These are phyloP conservation scores for Electrophaes corylata DNA, from an alignment of 2,888 invertebrate genomes.

Conservation along the genomic window DNA sequence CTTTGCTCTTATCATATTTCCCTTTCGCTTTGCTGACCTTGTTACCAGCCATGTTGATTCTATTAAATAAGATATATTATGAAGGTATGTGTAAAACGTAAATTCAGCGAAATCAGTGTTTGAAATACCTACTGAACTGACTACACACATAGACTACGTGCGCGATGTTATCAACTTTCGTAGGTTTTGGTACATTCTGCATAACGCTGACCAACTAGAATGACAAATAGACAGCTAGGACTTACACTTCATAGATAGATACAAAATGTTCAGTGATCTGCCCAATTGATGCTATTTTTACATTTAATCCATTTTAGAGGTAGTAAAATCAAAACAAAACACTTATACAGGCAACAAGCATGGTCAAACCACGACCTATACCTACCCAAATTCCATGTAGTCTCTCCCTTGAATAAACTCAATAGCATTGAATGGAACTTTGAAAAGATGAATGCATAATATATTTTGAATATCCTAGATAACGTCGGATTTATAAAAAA, in stretches of 20 bases:
- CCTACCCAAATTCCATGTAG: constrained; percentile 63
- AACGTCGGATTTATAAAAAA: constrained; percentile 57
- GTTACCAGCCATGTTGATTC: constrained; percentile 69
- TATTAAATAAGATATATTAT: not conserved
- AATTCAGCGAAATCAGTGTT: constrained; percentile 5
- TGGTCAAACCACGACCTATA: constrained; percentile 61
- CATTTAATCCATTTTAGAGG: constrained; percentile 1
- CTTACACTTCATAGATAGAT: constrained; percentile 16
- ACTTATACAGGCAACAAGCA: constrained; percentile 50
- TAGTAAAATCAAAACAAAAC: constrained; percentile 13
- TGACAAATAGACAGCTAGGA: constrained; percentile 31
- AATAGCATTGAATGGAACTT: constrained; percentile 48
- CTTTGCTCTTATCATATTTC: constrained; percentile 60
- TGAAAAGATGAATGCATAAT: constrained; percentile 45
- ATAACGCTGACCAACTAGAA: constrained; percentile 58
- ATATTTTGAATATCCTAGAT: constrained; percentile 54
- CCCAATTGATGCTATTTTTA: constrained; percentile 22
- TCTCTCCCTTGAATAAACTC: constrained; percentile 81
- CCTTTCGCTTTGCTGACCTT: constrained; percentile 72
- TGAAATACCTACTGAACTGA: not conserved
- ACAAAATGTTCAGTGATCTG: constrained; percentile 5
- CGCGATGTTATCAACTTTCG: constrained; percentile 12
- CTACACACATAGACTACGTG: constrained; percentile 2
- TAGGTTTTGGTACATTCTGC: constrained; percentile 43
- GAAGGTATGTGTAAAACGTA: constrained; percentile 3